Evolutionary conservation across 2,113 vertebrate species (phyloP).

Genomic region (Alligator mississippiensis): DNA sequence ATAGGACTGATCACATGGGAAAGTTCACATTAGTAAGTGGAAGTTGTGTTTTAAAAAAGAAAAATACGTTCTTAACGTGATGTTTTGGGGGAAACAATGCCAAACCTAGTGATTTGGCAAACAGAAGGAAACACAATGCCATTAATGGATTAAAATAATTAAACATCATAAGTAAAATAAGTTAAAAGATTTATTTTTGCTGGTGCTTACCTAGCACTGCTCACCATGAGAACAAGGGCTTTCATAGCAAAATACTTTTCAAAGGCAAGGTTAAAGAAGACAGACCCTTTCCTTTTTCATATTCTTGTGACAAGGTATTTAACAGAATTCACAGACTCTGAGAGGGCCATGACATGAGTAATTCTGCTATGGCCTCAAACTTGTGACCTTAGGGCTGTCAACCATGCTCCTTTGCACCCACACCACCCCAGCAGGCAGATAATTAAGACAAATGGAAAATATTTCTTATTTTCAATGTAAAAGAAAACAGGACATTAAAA

Average conservation of each 20-base stretch:
- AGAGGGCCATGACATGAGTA: too few species aligned
- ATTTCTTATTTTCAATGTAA: conserved; percentile 58
- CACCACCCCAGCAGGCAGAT: background rate
- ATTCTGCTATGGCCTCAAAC: too few species aligned
- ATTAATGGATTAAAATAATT: conserved; percentile 63
- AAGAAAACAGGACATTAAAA: conserved; percentile 52
- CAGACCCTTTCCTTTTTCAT: too few species aligned
- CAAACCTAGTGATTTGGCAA: conserved; percentile 60
- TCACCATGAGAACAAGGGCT: conserved; percentile 48
- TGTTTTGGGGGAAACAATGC: conserved; percentile 41
- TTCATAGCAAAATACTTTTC: conserved; percentile 60
- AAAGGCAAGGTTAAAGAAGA: conserved; percentile 52
- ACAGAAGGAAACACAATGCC: conserved; percentile 55
- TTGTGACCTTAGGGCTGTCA: too few species aligned
- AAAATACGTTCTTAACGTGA: background rate
- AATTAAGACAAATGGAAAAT: conserved; percentile 62
- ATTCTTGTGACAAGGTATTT: too few species aligned
- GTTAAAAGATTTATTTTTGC: conserved; percentile 45
- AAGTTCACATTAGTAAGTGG: conserved; percentile 48
- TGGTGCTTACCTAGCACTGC: conserved; percentile 45
- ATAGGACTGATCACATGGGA: conserved; percentile 13
- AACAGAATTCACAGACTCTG: too few species aligned
- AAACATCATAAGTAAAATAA: conserved; percentile 53
- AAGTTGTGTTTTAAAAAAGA: conserved; percentile 28
- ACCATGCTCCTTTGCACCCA: too few species aligned